Evolutionary conservation across 2,113 vertebrate species (phyloP).

Genomic region (Cairina moschata): DNA sequence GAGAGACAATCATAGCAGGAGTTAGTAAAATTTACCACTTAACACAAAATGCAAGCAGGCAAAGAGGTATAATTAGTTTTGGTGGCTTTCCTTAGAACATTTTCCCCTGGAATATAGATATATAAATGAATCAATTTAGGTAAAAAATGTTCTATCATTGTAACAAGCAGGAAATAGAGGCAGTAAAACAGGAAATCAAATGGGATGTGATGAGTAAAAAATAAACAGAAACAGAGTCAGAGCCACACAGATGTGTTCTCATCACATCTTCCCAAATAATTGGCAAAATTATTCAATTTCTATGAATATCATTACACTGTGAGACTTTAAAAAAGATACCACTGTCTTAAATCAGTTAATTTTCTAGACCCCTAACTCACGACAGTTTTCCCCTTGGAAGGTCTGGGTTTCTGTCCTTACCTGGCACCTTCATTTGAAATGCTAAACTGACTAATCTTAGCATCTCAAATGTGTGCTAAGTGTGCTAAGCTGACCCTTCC

Average conservation of each 20-base stretch:
- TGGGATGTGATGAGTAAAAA: neutral
- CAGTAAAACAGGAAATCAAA: neutral
- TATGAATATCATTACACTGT: neutral
- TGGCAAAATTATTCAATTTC: neutral
- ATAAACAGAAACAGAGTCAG: neutral
- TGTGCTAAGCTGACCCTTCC: neutral
- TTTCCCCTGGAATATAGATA: neutral
- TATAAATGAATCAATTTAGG: neutral
- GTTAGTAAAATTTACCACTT: neutral
- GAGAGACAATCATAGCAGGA: neutral
- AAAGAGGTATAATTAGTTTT: neutral
- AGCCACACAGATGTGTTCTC: neutral
- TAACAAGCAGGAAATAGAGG: neutral
- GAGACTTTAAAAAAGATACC: neutral
- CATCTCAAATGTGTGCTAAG: too few species aligned
- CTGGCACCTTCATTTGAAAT: neutral
- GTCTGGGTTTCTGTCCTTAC: neutral
- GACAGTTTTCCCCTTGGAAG: neutral
- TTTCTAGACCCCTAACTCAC: neutral
- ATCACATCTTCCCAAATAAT: neutral
- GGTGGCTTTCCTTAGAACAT: neutral
- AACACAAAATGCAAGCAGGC: neutral
- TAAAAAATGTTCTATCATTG: neutral
- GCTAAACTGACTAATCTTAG: too few species aligned
- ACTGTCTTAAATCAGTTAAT: neutral